Base-by-base conservation (phyloP, 2,797 vertebrate genomes). In the Xiphophorus birchmanni region DNA sequence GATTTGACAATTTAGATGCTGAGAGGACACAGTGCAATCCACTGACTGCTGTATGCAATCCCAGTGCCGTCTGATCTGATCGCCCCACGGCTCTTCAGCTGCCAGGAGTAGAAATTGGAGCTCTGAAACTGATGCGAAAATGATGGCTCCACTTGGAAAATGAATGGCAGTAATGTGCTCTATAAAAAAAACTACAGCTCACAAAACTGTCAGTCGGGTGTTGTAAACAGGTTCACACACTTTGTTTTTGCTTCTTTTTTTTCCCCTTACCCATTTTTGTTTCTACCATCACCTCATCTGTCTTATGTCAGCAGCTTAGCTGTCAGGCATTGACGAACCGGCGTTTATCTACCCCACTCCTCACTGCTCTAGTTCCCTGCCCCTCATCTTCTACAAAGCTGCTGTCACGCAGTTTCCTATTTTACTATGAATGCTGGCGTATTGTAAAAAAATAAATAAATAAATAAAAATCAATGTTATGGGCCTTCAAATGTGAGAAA, bases 301-400 rank as follows among this genome's bases (percentile, higher is more conserved):
- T 86, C 80, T 84, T 74, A 79, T 90, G 84, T 82, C 79, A 88
- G 84, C 84, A 87, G 90, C 93, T 92, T 91, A 91, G 87, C 88
- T 90, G 91, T 89, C 82, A 73, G 78, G 85, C 81, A 76, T 69
- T 18, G 0, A 73, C 80, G 84, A 92, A 92, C 91, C 91, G 87
- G 83, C 88, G 77, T 80, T 91, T 86, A 93, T 93, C 91, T 90
- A 82, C 81, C 13, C 29, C 77, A 72, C 67, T 84, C 79, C 74
- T 80, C 82, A 82, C 73, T 85, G 75, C 42, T 84, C 81, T 52
- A 56, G 73, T 75, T 82, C 74, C 72, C 26, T 75, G 17, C 23
- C 35, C 35, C 63, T 35, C 35, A 65, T 65, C 32, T 35, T 42
- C 37, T 26, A 5, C 37, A 71, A 71, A 71, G 40, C 40, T 44